These are phyloP conservation scores for Lerema accius DNA, from an alignment of 1,140 invertebrate species.

Conservation along the genomic window DNA sequence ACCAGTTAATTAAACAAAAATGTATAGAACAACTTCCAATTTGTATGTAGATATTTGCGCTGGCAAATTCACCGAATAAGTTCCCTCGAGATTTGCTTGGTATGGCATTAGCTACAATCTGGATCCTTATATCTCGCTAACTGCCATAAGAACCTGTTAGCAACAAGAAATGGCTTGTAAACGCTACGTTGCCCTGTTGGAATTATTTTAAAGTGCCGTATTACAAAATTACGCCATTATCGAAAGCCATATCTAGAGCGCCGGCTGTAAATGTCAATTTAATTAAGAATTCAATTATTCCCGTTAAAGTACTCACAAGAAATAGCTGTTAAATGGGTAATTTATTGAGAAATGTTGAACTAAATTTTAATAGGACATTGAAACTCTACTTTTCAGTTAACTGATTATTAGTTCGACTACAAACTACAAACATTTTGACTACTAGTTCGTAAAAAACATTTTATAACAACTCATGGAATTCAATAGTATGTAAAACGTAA, in stretches of 20 bases:
- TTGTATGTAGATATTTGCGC: background rate
- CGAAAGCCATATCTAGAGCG: conserved; percentile 16
- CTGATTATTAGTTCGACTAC: too few species aligned
- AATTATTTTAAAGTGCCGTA: conserved; percentile 30
- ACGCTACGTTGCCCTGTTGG: conserved; percentile 17
- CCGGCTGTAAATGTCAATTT: conserved; percentile 20
- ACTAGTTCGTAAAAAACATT: too few species aligned
- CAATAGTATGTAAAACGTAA: too few species aligned
- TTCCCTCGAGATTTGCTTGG: conserved; percentile 23
- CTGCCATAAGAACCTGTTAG: conserved; percentile 18
- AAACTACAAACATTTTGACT: too few species aligned
- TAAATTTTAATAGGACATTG: background rate
- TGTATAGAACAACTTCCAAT: conserved; percentile 1
- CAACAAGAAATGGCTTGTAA: conserved; percentile 20
- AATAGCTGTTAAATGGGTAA: background rate
- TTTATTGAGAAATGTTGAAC: background rate
- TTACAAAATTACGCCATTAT: conserved; percentile 28
- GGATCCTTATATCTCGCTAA: conserved; percentile 5
- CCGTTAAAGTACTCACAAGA: conserved; percentile 1
- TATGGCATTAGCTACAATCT: conserved; percentile 21
- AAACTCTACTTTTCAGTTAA: background rate
- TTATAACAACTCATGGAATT: too few species aligned
- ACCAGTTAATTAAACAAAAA: background rate
- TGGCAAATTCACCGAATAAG: conserved; percentile 18
- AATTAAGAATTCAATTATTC: conserved; percentile 21